phyloP scores from a whole-genome alignment of 92 coral and sea anemone species.

The Muricea muricata region DNA sequence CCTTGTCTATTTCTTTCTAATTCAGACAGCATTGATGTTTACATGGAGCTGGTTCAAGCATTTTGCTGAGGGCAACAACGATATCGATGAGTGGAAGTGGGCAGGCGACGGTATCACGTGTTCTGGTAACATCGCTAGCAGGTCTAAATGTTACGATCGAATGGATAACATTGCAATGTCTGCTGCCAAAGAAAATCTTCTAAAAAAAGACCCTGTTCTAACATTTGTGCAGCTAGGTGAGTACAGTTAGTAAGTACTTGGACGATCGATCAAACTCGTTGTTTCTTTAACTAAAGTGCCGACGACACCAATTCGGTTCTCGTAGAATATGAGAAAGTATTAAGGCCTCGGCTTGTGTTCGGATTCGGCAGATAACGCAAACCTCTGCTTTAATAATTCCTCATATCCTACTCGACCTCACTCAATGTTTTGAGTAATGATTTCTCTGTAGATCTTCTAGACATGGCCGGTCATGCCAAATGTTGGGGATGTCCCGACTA shows the following conservation, averaged over 20 bases:
- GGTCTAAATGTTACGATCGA: not conserved
- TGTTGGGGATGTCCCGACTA: constrained; percentile 25
- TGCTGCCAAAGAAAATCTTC: not conserved
- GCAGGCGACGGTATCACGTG: not conserved
- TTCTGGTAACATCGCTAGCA: too few species aligned
- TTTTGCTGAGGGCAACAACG: constrained; percentile 1
- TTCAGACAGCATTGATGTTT: constrained; percentile 26
- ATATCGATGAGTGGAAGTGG: constrained; percentile 13
- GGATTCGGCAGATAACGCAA: too few species aligned
- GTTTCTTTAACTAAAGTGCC: too few species aligned
- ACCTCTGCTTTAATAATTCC: too few species aligned
- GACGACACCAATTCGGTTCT: too few species aligned
- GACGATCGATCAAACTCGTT: too few species aligned
- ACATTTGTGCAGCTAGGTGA: constrained; percentile 21
- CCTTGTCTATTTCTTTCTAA: not conserved
- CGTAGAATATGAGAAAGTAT: too few species aligned
- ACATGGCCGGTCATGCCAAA: not conserved
- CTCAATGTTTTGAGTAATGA: too few species aligned
- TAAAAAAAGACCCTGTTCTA: not conserved
- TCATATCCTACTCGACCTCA: too few species aligned
- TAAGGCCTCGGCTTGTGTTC: too few species aligned
- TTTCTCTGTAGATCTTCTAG: not conserved
- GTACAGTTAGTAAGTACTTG: too few species aligned
- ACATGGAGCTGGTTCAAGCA: constrained; percentile 23
- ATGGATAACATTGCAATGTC: not conserved